Evolutionary conservation across 2,113 vertebrate species (phyloP).

Genomic region (Elachura formosa): DNA sequence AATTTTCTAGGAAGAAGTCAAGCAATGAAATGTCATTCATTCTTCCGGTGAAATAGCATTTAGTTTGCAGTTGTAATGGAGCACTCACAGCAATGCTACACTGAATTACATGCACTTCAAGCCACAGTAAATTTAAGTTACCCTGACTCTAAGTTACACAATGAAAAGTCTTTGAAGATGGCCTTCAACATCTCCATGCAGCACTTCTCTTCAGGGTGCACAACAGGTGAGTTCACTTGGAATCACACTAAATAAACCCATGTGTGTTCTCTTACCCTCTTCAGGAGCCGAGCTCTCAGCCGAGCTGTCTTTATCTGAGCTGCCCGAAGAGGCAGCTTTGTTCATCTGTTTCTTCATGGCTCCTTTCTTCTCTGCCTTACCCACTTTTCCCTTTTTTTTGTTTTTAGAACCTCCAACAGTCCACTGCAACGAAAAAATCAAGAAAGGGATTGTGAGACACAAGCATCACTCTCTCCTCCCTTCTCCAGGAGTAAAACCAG

Average conservation of each 20-base stretch:
- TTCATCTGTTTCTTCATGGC: constrained; percentile 84
- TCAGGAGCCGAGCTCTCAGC: constrained; percentile 96
- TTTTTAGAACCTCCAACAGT: constrained; percentile 96
- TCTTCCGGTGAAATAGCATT: neutral
- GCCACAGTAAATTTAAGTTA: neutral
- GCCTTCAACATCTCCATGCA: neutral
- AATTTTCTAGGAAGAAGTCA: neutral
- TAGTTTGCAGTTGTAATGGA: neutral
- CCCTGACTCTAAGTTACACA: neutral
- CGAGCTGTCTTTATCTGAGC: constrained; percentile 93
- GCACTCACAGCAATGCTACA: neutral
- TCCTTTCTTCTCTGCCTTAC: constrained; percentile 93
- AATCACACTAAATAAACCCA: neutral
- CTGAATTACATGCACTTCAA: neutral
- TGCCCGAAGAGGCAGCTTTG: constrained; percentile 93
- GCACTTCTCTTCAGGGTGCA: neutral
- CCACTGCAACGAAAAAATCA: constrained; percentile 78
- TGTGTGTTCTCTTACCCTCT: constrained; percentile 78
- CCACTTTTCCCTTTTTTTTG: constrained; percentile 91
- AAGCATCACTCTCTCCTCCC: neutral
- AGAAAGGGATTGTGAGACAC: neutral
- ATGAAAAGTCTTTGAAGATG: neutral
- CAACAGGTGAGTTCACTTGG: neutral
- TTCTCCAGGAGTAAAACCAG: neutral
- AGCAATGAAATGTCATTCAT: neutral